phyloP scores from a whole-genome alignment of 2,888 invertebrate species.

The Bombylius discolor region DNA sequence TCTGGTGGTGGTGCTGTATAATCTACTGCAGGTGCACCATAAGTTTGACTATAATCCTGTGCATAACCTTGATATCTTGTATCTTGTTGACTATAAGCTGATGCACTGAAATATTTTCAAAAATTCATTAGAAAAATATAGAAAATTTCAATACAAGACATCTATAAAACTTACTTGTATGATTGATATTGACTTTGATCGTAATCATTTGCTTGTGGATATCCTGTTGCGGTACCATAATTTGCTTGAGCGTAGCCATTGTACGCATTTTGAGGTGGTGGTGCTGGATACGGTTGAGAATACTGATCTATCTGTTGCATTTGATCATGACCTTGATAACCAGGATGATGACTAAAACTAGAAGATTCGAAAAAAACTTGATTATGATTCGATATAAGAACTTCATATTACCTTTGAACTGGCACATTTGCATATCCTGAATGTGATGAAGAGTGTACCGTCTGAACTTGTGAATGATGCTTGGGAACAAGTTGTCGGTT shows the following conservation, averaged over 20 bases:
- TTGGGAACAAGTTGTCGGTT: conserved; percentile 32
- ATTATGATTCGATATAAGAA: neutral
- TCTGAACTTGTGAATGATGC: conserved; percentile 30
- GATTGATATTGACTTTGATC: conserved; percentile 36
- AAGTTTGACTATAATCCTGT: conserved; percentile 35
- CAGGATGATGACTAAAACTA: conserved; percentile 26
- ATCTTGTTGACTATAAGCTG: conserved; percentile 31
- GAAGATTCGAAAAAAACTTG: neutral
- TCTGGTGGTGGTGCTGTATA: conserved; percentile 34
- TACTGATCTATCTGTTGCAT: conserved; percentile 34
- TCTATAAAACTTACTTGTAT: conserved; percentile 23
- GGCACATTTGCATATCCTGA: neutral
- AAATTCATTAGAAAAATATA: neutral
- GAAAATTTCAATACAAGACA: neutral
- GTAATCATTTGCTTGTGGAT: conserved; percentile 29
- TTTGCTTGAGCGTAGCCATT: conserved; percentile 34
- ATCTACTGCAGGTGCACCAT: conserved; percentile 34
- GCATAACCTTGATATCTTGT: conserved; percentile 33
- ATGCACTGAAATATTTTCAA: conserved; percentile 18
- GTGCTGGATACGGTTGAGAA: conserved; percentile 28
- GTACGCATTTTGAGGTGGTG: conserved; percentile 26
- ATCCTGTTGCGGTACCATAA: conserved; percentile 28
- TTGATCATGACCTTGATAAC: conserved; percentile 31
- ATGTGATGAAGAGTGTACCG: conserved; percentile 15
- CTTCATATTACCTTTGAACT: neutral